These are phyloP conservation scores for Cyrtorhinus lividipennis DNA, from an alignment of 1,140 invertebrate genomes.

Conservation along the genomic window DNA sequence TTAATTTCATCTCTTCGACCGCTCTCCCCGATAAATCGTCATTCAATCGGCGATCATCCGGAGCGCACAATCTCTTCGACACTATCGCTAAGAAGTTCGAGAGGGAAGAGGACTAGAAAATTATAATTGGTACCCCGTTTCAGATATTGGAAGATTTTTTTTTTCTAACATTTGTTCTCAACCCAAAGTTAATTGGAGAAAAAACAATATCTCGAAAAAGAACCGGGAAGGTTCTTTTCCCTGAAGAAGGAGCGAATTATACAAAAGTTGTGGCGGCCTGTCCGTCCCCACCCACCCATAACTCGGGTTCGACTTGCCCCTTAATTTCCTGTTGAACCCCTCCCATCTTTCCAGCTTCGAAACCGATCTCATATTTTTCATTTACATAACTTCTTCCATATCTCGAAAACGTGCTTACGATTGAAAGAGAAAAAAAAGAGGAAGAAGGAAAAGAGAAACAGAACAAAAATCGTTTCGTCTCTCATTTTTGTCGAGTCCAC, in stretches of 20 bases:
- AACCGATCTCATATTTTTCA: slow-evolving; percentile 10
- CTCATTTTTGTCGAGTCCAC: not conserved
- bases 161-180: not conserved
- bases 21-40: too few species aligned
- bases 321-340: slow-evolving; percentile 5
- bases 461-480: not conserved
- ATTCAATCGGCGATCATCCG: too few species aligned
- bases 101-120: not conserved
- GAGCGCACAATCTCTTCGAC: too few species aligned
- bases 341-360: not conserved
- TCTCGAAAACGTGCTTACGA: slow-evolving; percentile 9
- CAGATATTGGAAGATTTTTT: not conserved
- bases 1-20: too few species aligned
- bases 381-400: slow-evolving; percentile 10
- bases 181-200: slow-evolving; percentile 4
- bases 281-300: slow-evolving; percentile 4
- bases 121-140: not conserved
- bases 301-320: not conserved
- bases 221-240: not conserved
- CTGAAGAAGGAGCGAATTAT: slow-evolving; percentile 2
- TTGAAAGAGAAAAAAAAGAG: not conserved
- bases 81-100: too few species aligned
- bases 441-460: not conserved
- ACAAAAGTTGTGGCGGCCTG: slow-evolving; percentile 3
- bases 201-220: not conserved